Evolutionary conservation across 2,888 invertebrate species (phyloP).

Genomic region (Acleris holmiana): DNA sequence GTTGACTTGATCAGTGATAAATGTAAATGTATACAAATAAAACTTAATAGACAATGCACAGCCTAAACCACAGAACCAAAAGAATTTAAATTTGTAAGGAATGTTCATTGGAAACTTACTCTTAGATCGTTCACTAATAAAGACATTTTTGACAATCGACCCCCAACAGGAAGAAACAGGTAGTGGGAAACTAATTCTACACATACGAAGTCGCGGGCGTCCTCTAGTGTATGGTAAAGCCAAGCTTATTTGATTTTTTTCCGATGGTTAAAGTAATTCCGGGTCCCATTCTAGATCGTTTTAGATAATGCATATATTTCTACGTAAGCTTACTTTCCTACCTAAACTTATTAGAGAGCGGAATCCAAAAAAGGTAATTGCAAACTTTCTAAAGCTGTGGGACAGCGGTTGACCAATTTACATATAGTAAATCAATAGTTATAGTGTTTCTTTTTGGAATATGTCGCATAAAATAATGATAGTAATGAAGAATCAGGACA

Average conservation of each 20-base stretch:
- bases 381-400: constrained; percentile 47
- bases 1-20: neutral
- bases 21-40: no score
- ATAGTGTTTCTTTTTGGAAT: neutral
- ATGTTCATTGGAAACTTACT: no score
- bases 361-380: constrained; percentile 45
- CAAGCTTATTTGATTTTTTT: neutral
- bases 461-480: constrained; percentile 2
- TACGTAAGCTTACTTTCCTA: constrained; percentile 32
- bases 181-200: no score
- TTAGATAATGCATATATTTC: constrained; percentile 7
- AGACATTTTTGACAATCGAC: no score
- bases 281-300: neutral
- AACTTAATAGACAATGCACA: no score
- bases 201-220: no score
- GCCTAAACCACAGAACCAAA: no score
- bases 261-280: neutral
- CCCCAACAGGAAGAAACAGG: no score
- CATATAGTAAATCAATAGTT: constrained; percentile 47
- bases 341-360: constrained; percentile 38
- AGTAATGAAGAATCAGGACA: neutral
- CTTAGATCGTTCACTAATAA: no score
- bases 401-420: constrained; percentile 47
- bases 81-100: no score
- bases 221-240: neutral